Conservation (phyloP, 2,888 invertebrate genomes). For the Pseudeuparius sepicola region DNA sequence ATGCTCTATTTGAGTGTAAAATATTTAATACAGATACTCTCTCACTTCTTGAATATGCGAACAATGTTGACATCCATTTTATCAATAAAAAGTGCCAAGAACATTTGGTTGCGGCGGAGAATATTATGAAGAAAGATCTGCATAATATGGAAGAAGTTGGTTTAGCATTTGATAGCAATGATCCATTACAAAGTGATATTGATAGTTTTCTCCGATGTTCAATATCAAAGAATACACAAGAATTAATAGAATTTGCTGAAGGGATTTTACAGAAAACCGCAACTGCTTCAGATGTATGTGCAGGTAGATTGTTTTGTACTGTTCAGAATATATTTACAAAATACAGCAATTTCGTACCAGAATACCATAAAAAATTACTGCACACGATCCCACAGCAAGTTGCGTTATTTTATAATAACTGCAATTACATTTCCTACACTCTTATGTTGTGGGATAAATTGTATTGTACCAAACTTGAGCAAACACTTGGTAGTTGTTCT, state of each 20-base stretch:
- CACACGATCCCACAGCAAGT: slow-evolving; percentile 81
- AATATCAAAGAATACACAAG: slow-evolving; percentile 52
- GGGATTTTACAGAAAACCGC: slow-evolving; percentile 58
- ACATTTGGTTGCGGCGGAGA: slow-evolving; percentile 56
- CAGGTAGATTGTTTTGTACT: slow-evolving; percentile 56
- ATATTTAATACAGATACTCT: slow-evolving; percentile 48
- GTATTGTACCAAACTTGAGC: slow-evolving; percentile 54
- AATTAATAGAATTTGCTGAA: slow-evolving; percentile 53
- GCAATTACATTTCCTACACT: slow-evolving; percentile 75
- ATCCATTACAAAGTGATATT: slow-evolving; percentile 31
- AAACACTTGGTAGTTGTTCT: slow-evolving; percentile 45
- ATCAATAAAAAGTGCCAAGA: slow-evolving; percentile 66
- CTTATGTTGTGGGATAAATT: slow-evolving; percentile 55
- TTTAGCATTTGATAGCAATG: slow-evolving; percentile 38
- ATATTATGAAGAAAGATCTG: slow-evolving; percentile 70
- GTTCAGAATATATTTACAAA: slow-evolving; percentile 64
- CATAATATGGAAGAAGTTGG: slow-evolving; percentile 56
- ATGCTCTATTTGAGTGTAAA: slow-evolving; percentile 45
- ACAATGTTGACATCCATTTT: slow-evolving; percentile 65
- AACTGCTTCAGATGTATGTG: slow-evolving; percentile 50
- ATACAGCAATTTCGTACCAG: slow-evolving; percentile 68
- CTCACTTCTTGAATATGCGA: slow-evolving; percentile 57
- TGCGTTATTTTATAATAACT: slow-evolving; percentile 85
- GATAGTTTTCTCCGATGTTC: slow-evolving; percentile 47
- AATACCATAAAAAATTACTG: slow-evolving; percentile 68